Percentiles rank a stretch among this genome's conserved stretches.
These are phyloP conservation scores for Augochlora pura DNA, from an alignment of 1,140 invertebrate species.

Conservation along the genomic window DNA sequence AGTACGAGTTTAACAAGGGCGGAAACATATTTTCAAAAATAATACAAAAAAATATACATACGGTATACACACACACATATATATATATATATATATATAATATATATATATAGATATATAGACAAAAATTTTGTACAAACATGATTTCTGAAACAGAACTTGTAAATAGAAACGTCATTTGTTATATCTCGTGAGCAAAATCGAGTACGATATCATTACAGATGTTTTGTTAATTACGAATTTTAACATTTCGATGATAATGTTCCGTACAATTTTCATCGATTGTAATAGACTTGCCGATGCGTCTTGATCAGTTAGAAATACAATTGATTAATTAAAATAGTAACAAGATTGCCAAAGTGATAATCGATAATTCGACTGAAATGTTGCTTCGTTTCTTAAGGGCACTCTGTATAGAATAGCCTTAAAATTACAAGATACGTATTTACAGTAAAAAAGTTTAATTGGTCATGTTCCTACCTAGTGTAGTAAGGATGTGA, in stretches of 20 bases:
- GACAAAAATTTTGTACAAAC: not conserved
- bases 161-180: not conserved
- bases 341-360: not conserved
- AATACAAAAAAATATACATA: too few species aligned
- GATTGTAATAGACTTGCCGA: not conserved
- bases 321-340: not conserved
- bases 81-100: not conserved
- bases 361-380: conserved; percentile 13
- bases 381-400: conserved; percentile 48
- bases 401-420: conserved; percentile 76
- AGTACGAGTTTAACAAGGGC: conserved; percentile 5
- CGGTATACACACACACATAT: too few species aligned
- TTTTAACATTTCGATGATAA: not conserved
- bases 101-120: too few species aligned
- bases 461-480: conserved; percentile 77
- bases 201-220: not conserved
- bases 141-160: not conserved
- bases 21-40: conserved; percentile 24
- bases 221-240: not conserved
- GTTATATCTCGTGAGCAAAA: not conserved
- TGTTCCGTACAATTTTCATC: not conserved
- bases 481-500: conserved; percentile 71
- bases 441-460: conserved; percentile 80
- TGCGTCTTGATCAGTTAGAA: not conserved
- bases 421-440: conserved; percentile 77